Evolutionary conservation across 2,797 vertebrate species (phyloP), one percentile per base, ranked within the genome.

Genomic region (Scomberomorus guttatus): DNA sequence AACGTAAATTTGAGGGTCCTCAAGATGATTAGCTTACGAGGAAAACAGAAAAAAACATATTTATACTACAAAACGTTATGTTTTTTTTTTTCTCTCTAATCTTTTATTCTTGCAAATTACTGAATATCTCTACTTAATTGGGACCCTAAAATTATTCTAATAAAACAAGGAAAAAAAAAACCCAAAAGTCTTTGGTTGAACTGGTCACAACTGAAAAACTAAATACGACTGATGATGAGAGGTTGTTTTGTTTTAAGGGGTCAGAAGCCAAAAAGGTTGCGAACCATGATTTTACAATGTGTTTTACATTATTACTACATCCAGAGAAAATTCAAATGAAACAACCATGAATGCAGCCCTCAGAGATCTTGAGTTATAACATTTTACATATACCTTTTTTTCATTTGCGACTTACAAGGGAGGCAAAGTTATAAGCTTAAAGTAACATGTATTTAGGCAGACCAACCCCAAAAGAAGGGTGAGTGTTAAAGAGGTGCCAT

Each of bases 241-340:
- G 12, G 17, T 74, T 54, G 72, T 57, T 42, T 60, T 27, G 34
- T 37, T 68, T 52, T 39, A 39, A 39, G 37, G 7, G 46, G 13
- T 25, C 32, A 22, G 2, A 57, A 61, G 17, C 29, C 39, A 37
- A 66, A 59, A 51, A 32, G 34, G 13, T 62, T 27, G 37, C 3
- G 15, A 61, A 32, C 18, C 34, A 60, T 3, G 37, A 11, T 29
- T 12, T 25, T 27, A 12, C 22, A 18, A 18, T 18, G 44, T 24
- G 18, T 52, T 51, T 50, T n/a, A 14, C 18, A 39, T 3, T n/a
- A 6, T 50, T 4, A n/a, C 6, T 42, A 2, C 37, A 50, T 50
- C 14, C 51, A 57, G 42, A 24, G 20, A 42, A 42, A 71, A 39
- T 18, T 57, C 29, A 7, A 20, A 54, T 25, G 7, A 55, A 34